Evolutionary conservation across 1,140 invertebrate species (phyloP).

Genomic region (Calliopsis andreniformis): DNA sequence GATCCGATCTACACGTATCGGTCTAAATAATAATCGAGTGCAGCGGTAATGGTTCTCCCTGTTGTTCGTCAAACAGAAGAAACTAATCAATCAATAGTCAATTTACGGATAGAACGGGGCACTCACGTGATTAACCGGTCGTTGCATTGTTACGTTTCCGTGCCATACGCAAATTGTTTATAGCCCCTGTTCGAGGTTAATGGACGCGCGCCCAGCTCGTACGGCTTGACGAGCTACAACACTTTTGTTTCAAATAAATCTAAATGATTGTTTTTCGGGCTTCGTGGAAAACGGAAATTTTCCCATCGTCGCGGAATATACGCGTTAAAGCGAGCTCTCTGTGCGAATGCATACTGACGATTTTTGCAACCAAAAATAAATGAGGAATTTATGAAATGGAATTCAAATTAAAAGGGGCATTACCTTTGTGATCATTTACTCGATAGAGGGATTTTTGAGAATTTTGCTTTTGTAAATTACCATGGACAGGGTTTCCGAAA

Average conservation of each 20-base stretch:
- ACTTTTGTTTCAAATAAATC: slow-evolving; percentile 47
- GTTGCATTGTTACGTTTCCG: slow-evolving; percentile 38
- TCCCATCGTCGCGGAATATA: not conserved
- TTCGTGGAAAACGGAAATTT: not conserved
- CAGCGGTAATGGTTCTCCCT: slow-evolving; percentile 29
- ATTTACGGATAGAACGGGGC: slow-evolving; percentile 43
- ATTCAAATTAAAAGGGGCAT: too few relatives aligned
- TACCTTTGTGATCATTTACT: too few relatives aligned
- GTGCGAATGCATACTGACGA: not conserved
- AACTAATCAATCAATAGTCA: slow-evolving; percentile 53
- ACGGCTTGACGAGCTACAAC: not conserved
- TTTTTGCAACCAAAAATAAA: too few relatives aligned
- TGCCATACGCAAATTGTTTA: slow-evolving; percentile 40
- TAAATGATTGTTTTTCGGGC: slow-evolving; percentile 28
- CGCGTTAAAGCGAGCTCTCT: slow-evolving; percentile 12
- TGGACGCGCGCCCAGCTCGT: slow-evolving; percentile 20
- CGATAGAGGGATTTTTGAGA: too few relatives aligned
- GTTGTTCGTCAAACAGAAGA: slow-evolving; percentile 40
- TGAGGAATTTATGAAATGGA: too few relatives aligned
- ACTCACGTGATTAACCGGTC: slow-evolving; percentile 46
- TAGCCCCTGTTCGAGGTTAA: slow-evolving; percentile 29
- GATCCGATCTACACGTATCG: not conserved
- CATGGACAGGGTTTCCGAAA: too few relatives aligned
- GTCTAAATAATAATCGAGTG: slow-evolving; percentile 44
- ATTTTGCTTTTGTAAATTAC: too few relatives aligned